A percentile compares a stretch with the other conserved stretches of the same genome.
Evolutionary conservation across 2,797 vertebrate genomes (phyloP).

Genomic region (Sciurus carolinensis): DNA sequence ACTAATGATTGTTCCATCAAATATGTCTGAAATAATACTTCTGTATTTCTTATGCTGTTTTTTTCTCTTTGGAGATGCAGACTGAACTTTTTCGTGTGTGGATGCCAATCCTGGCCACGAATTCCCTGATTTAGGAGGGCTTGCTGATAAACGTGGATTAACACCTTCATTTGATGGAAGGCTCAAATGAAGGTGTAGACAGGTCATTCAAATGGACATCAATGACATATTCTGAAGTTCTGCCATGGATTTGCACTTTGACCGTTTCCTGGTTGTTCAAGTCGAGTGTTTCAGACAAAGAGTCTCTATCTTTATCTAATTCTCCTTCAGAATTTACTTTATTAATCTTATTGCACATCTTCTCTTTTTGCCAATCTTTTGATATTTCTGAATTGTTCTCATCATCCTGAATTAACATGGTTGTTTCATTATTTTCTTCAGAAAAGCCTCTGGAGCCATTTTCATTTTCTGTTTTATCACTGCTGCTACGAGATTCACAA

Average conservation of each 20-base stretch:
- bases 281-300: constrained; percentile 89
- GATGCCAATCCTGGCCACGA: constrained; percentile 92
- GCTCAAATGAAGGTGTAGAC: constrained; percentile 90
- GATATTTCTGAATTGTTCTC: constrained; percentile 90
- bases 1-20: constrained; percentile 98
- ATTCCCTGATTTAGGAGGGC: constrained; percentile 93
- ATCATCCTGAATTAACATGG: constrained; percentile 96
- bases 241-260: constrained; percentile 94
- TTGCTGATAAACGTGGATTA: constrained; percentile 93
- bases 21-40: constrained; percentile 98
- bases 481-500: constrained; percentile 95
- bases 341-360: constrained; percentile 94
- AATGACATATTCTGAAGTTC: constrained; percentile 93
- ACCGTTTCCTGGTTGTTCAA: constrained; percentile 96
- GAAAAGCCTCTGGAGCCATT: constrained; percentile 84
- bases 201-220: constrained; percentile 94
- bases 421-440: constrained; percentile 94
- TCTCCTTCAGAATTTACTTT: constrained; percentile 91
- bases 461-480: constrained; percentile 94
- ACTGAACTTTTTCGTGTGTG: constrained; percentile 95
- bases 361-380: constrained; percentile 97
- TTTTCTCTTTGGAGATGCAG: constrained; percentile 93
- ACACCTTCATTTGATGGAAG: constrained; percentile 91
- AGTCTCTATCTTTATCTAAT: constrained; percentile 95
- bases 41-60: constrained; percentile 97